Conservation (phyloP, 2,888 invertebrate genomes). For the Imbricaverruca yamaguchii region DNA sequence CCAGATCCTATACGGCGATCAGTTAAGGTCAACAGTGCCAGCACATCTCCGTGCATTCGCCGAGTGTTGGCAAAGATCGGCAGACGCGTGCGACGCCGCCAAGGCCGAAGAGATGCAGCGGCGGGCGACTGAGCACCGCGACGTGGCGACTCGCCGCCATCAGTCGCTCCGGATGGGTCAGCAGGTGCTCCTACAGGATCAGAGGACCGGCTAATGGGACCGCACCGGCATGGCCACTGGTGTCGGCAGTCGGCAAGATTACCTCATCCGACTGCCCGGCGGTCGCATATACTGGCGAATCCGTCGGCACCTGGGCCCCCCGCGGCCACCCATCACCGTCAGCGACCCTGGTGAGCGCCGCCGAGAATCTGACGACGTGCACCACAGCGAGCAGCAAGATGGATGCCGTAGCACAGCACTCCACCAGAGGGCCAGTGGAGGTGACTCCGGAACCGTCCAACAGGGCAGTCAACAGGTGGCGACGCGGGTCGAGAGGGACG, state of each 20-base stretch:
- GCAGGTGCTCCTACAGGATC: background rate
- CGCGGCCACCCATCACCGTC: background rate
- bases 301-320: background rate
- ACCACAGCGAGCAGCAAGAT: too few species aligned
- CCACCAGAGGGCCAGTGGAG: too few species aligned
- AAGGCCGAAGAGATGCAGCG: background rate
- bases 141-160: background rate
- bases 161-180: background rate
- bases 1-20: background rate
- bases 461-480: too few species aligned
- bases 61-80: background rate
- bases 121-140: background rate
- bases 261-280: background rate
- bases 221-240: background rate
- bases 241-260: background rate
- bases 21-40: background rate
- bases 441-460: too few species aligned
- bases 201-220: background rate
- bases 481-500: too few species aligned
- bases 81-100: background rate
- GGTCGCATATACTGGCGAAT: background rate
- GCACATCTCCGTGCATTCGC: background rate
- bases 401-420: too few species aligned
- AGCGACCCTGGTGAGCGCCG: too few species aligned
- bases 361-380: too few species aligned